A percentile compares a stretch with the other conserved stretches of the same genome.
phyloP scores from a whole-genome alignment of 1,140 invertebrate species.

The Stegodyphus mimosarum region DNA sequence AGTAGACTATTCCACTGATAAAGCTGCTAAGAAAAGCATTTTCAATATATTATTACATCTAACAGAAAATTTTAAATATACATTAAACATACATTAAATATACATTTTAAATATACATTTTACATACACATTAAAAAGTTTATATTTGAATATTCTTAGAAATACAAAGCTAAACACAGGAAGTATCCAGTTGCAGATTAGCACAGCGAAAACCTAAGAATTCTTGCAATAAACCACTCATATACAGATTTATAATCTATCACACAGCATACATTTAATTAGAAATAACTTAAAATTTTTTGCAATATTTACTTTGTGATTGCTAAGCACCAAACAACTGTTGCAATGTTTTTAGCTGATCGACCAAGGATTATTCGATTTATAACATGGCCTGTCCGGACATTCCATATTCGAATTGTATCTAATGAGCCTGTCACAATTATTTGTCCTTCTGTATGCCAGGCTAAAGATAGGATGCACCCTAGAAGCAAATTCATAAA shows the following conservation, averaged over 20 bases:
- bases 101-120: no score
- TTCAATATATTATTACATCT: no score
- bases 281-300: no score
- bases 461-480: slow-evolving; percentile 86
- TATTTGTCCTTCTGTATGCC: slow-evolving; percentile 79
- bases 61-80: no score
- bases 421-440: slow-evolving; percentile 87
- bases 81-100: no score
- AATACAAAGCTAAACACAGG: no score
- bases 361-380: slow-evolving; percentile 81
- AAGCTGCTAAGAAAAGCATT: no score
- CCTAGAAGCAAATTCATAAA: slow-evolving; percentile 67
- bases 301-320: slow-evolving; percentile 71
- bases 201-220: not conserved
- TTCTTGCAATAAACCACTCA: not conserved
- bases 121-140: no score
- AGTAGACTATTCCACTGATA: no score
- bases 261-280: not conserved
- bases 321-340: slow-evolving; percentile 86
- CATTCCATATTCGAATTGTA: slow-evolving; percentile 88
- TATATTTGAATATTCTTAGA: no score
- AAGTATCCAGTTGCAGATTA: not conserved
- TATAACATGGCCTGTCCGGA: slow-evolving; percentile 82
- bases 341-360: slow-evolving; percentile 72
- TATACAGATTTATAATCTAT: not conserved